A percentile compares a stretch with the other conserved stretches of the same genome.
Conservation (phyloP, 2,113 vertebrate species). For the Amblyopsis rosae region DNA sequence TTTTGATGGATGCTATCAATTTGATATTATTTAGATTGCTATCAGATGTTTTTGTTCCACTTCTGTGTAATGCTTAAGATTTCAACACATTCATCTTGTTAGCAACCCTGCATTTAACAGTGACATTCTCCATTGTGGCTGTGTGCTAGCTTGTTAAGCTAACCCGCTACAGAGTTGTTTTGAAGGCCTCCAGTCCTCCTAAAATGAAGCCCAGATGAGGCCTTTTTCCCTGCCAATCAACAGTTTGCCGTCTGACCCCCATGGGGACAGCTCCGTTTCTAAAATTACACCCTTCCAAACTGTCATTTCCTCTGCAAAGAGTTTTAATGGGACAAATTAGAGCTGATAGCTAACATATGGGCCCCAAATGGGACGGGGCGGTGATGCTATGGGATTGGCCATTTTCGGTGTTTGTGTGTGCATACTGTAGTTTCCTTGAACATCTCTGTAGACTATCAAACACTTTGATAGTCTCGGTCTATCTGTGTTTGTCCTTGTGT, state of each 20-base stretch:
- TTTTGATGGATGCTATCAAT: not conserved
- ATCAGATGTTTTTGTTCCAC: not conserved
- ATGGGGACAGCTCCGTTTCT: conserved; percentile 72
- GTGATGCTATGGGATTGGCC: conserved; percentile 20
- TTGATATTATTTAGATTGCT: too few species aligned
- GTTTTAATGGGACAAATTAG: conserved; percentile 79
- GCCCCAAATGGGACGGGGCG: conserved; percentile 49
- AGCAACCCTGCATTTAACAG: conserved; percentile 17
- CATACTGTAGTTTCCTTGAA: conserved; percentile 5
- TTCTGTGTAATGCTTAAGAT: not conserved
- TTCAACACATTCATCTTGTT: conserved; percentile 5
- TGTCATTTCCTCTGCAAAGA: conserved; percentile 80
- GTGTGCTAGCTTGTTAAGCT: conserved; percentile 34
- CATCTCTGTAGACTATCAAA: conserved; percentile 40
- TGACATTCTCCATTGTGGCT: conserved; percentile 20
- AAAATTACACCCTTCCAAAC: conserved; percentile 81
- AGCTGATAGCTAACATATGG: conserved; percentile 79
- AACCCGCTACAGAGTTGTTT: conserved; percentile 30
- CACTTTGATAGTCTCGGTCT: conserved; percentile 31
- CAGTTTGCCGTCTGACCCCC: conserved; percentile 68
- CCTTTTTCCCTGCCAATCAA: conserved; percentile 48
- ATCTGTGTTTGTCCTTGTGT: conserved; percentile 51
- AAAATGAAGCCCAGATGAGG: conserved; percentile 74
- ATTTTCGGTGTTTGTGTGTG: conserved; percentile 41
- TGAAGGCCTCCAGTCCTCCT: conserved; percentile 31